A percentile compares a stretch with the other conserved stretches of the same genome.
phyloP scores from a whole-genome alignment of 2,113 vertebrate genomes.

The Oreamnos americanus region DNA sequence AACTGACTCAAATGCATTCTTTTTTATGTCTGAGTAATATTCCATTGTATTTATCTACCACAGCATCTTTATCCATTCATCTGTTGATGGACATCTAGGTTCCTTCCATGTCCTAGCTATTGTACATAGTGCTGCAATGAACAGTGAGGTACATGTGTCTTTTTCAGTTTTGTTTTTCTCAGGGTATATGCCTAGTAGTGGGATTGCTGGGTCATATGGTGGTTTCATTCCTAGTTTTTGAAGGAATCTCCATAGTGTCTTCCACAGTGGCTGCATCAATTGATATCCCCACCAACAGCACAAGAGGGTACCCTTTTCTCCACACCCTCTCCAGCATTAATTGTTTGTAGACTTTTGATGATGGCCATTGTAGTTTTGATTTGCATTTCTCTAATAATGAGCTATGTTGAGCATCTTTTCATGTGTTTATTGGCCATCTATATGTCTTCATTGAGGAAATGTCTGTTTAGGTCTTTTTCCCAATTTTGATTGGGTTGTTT shows the following conservation, averaged over 20 bases:
- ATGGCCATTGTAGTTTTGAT: not conserved
- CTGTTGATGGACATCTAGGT: not conserved
- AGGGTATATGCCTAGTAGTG: not conserved
- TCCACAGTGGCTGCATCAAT: not conserved
- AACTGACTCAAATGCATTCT: not conserved
- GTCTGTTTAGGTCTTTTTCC: not conserved
- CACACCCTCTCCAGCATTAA: not conserved
- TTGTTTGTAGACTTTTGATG: not conserved
- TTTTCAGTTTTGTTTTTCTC: not conserved
- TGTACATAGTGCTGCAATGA: not conserved
- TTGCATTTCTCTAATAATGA: not conserved
- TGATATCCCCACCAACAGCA: not conserved
- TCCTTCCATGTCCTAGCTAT: not conserved
- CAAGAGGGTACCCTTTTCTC: not conserved
- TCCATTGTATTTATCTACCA: not conserved
- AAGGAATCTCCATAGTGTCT: not conserved
- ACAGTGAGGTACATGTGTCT: not conserved
- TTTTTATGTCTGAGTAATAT: not conserved
- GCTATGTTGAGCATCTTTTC: not conserved
- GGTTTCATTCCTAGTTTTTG: not conserved
- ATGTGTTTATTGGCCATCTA: not conserved
- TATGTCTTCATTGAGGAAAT: not conserved
- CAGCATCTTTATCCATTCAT: not conserved
- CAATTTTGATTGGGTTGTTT: not conserved
- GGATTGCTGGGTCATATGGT: not conserved